Evolutionary conservation across 2,797 vertebrate genomes (phyloP), one percentile per base, ranked within the genome.

Genomic region (Geotrypetes seraphini): DNA sequence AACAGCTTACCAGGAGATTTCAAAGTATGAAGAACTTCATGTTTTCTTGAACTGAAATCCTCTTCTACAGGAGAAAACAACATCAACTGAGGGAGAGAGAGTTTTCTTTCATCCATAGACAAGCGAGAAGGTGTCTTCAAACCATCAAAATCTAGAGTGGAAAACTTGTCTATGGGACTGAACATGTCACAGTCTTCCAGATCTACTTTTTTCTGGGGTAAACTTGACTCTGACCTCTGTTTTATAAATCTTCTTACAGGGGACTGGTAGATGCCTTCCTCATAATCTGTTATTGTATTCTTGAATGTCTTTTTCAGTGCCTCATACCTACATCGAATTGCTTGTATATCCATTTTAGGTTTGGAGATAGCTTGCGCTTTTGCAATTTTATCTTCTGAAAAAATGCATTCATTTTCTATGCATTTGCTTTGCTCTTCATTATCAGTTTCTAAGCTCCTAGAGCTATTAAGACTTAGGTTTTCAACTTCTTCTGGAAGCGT

Each of bases 401-500:
- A 11, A 34, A 9, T 3, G n/a, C 12, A 7, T 3, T 6, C 3
- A 5, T 8, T 10, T 3, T 30, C 12, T 16, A 37, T 4, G 42
- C 22, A 28, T 39, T 33, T 55, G 19, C 34, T 34, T 11, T 59
- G 45, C 11, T 37, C 4, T 28, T 38, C 19, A 34, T 8, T 24
- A 38, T 3, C 0, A 4, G 13, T 21, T 9, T 56, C 57, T 28
- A 35, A 36, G 34, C 2, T 39, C 42, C 3, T 1, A 34, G 32
- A 44, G 18, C 33, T 33, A 25, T 25, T 44, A 28, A 34, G 2
- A 61, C 51, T 47, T 25, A 50, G 2, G 11, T 3, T 8, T 22
- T 12, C 36, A 44, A 2, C 16, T 38, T 52, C 57, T 35, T 68
- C 70, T 46, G 67, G 71, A 55, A 79, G 11, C 3, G 60, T 66